Conservation (phyloP, 1,140 invertebrate species). For the Chrysopa pallens region DNA sequence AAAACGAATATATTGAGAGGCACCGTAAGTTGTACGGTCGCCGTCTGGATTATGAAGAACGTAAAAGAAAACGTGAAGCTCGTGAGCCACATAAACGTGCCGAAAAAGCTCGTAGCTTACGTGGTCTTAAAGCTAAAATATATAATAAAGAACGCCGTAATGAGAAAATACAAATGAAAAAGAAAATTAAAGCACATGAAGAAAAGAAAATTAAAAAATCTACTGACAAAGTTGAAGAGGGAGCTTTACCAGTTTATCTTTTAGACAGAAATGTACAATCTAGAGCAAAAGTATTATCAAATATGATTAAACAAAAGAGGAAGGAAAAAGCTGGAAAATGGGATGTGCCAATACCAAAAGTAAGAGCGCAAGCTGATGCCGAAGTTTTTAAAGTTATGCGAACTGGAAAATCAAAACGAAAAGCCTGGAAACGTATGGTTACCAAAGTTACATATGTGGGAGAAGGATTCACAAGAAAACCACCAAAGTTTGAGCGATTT, state of each 20-base stretch:
- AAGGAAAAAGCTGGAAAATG: constrained; percentile 99
- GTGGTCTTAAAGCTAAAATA: constrained; percentile 94
- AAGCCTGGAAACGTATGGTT: constrained; percentile 99
- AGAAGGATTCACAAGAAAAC: constrained; percentile 96
- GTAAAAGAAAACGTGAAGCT: constrained; percentile 88
- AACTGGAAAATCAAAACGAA: constrained; percentile 86
- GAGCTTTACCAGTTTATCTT: constrained; percentile 89
- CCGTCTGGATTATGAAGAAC: constrained; percentile 93
- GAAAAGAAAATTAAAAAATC: constrained; percentile 79
- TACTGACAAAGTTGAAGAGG: constrained; percentile 65
- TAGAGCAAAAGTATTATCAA: constrained; percentile 88
- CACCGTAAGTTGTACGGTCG: constrained; percentile 91
- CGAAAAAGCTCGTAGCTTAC: constrained; percentile 75
- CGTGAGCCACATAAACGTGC: constrained; percentile 79
- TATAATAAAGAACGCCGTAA: constrained; percentile 91
- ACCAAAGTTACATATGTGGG: constrained; percentile 98
- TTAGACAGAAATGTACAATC: constrained; percentile 92
- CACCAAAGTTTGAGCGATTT: constrained; percentile 98
- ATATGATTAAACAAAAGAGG: constrained; percentile 99
- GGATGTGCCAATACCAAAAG: constrained; percentile 98
- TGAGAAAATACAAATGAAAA: constrained; percentile 99
- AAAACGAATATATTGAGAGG: constrained; percentile 99
- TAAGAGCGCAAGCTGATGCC: constrained; percentile 88
- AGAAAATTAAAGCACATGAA: constrained; percentile 86
- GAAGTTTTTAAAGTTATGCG: constrained; percentile 94